Percentiles rank a stretch among this genome's conserved stretches.
Evolutionary conservation across 53 echinoderm and acorn worm species (phyloP).

Genomic region (Echinometra lucunter): DNA sequence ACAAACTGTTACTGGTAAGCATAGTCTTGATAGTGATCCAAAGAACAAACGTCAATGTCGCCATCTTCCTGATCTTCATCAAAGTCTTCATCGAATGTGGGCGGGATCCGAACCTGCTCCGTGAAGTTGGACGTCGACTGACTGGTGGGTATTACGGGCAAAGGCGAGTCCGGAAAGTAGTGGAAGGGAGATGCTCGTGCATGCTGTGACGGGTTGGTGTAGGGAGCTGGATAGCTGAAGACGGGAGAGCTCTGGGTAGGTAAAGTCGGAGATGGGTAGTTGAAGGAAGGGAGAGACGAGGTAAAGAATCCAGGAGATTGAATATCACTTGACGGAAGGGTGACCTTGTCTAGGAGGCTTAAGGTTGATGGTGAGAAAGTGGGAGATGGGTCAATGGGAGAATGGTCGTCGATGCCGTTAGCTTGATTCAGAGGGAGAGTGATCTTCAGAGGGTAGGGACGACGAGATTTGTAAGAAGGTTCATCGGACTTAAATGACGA

Average conservation of each 20-base stretch:
- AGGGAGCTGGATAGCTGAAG: conserved; percentile 32
- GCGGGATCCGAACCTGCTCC: conserved; percentile 40
- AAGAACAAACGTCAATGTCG: conserved; percentile 45
- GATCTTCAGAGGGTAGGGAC: conserved; percentile 20
- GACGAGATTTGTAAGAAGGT: conserved; percentile 27
- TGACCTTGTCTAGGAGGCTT: not conserved
- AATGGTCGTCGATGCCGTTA: not conserved
- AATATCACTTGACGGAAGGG: conserved; percentile 22
- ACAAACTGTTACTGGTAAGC: not conserved
- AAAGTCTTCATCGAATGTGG: conserved; percentile 4
- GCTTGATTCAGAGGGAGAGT: not conserved
- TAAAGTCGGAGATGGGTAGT: conserved; percentile 56
- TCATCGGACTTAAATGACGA: not conserved
- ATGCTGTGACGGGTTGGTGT: conserved; percentile 35
- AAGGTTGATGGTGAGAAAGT: conserved; percentile 43
- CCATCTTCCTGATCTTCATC: conserved; percentile 4
- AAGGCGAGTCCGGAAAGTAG: not conserved
- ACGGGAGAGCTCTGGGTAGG: conserved; percentile 50
- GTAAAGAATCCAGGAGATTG: conserved; percentile 57
- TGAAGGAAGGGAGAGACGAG: conserved; percentile 19
- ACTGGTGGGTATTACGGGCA: not conserved
- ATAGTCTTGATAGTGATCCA: conserved; percentile 23
- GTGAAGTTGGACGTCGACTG: not conserved
- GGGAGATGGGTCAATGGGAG: conserved; percentile 16
- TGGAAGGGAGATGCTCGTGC: not conserved